phyloP scores from a whole-genome alignment of 2,113 vertebrate species.

The Andinoacara biseriatus region DNA sequence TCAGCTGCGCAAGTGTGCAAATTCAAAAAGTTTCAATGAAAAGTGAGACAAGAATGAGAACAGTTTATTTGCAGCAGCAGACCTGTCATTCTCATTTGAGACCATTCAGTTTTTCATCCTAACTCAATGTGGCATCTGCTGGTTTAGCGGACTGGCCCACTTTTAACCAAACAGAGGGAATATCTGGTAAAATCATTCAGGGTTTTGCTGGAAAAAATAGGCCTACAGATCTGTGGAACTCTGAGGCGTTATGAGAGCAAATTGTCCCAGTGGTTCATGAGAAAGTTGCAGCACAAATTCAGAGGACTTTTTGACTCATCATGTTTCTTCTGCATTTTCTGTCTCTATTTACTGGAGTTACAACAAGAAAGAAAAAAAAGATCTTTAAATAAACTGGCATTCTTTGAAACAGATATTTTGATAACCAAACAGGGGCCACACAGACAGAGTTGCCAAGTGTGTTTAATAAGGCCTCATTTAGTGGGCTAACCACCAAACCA shows the following conservation, averaged over 20 bases:
- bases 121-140: slow-evolving; percentile 3
- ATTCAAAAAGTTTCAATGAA: slow-evolving; percentile 66
- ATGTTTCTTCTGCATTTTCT: slow-evolving; percentile 30
- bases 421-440: slow-evolving; percentile 4
- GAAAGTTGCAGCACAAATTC: slow-evolving; percentile 12
- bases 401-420: not conserved
- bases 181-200: slow-evolving; percentile 14
- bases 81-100: not conserved
- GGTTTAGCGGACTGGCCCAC: slow-evolving; percentile 34
- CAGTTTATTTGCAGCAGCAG: slow-evolving; percentile 11
- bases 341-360: not conserved
- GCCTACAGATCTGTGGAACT: slow-evolving; percentile 15
- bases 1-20: slow-evolving; percentile 41
- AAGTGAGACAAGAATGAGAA: slow-evolving; percentile 52
- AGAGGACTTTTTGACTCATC: slow-evolving; percentile 31
- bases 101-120: slow-evolving; percentile 3
- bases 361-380: not conserved
- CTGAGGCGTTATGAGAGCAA: not conserved
- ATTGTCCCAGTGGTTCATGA: slow-evolving; percentile 26
- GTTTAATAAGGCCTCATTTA: slow-evolving; percentile 14
- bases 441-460: not conserved
- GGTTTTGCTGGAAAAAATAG: slow-evolving; percentile 15
- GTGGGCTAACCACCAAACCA: not conserved
- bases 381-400: not conserved
- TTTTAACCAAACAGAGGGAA: slow-evolving; percentile 24